Evolutionary conservation across 2,888 invertebrate species (phyloP).

Genomic region (Nycteola revayana): DNA sequence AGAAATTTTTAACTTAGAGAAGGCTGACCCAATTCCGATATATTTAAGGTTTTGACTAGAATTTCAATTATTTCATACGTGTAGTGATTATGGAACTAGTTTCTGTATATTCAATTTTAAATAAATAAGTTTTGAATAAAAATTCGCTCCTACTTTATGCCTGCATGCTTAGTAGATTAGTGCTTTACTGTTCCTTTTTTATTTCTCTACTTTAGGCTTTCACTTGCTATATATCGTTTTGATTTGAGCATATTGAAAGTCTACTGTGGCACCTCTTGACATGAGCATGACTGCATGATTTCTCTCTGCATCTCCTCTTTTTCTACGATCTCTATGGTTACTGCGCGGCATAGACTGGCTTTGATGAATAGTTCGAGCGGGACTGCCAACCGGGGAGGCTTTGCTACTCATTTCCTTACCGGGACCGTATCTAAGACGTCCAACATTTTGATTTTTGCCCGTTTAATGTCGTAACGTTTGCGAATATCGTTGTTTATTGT

Average conservation of each 20-base stretch:
- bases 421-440: slow-evolving; percentile 44
- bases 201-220: slow-evolving; percentile 53
- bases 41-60: slow-evolving; percentile 29
- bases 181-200: slow-evolving; percentile 57
- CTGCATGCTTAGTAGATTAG: slow-evolving; percentile 65
- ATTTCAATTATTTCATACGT: slow-evolving; percentile 30
- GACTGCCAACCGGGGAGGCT: slow-evolving; percentile 65
- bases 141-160: slow-evolving; percentile 77
- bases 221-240: slow-evolving; percentile 34
- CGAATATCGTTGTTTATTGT: slow-evolving; percentile 65
- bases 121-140: slow-evolving; percentile 34
- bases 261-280: slow-evolving; percentile 51
- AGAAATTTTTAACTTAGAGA: slow-evolving; percentile 27
- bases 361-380: slow-evolving; percentile 68
- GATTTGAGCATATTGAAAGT: slow-evolving; percentile 43
- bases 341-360: slow-evolving; percentile 82
- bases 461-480: slow-evolving; percentile 70
- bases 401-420: slow-evolving; percentile 54
- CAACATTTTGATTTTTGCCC: slow-evolving; percentile 51
- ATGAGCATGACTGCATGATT: slow-evolving; percentile 73
- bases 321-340: slow-evolving; percentile 83
- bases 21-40: slow-evolving; percentile 39
- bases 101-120: slow-evolving; percentile 28
- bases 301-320: slow-evolving; percentile 72
- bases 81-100: slow-evolving; percentile 33